These are phyloP conservation scores for Xestia c-nigrum DNA, from an alignment of 2,888 invertebrate species.

Conservation along the genomic window DNA sequence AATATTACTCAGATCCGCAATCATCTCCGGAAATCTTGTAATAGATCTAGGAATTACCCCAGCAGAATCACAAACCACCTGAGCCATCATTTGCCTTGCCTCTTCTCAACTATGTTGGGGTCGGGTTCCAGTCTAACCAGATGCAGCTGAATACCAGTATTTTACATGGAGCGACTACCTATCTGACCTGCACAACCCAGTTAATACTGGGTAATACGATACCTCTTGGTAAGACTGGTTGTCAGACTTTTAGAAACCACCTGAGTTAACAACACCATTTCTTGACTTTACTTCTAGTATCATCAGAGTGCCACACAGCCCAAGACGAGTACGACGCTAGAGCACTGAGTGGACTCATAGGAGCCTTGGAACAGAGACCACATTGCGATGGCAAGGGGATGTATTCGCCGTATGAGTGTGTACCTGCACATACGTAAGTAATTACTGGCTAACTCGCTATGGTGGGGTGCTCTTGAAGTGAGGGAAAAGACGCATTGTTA, in stretches of 20 bases:
- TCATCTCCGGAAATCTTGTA: not conserved
- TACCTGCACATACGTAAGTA: constrained; percentile 92
- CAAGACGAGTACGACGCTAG: constrained; percentile 89
- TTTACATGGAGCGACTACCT: no score
- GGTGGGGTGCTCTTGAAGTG: not conserved
- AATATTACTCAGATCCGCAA: no score
- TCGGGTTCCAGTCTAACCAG: no score
- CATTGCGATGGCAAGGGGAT: constrained; percentile 92
- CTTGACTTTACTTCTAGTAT: constrained; percentile 74
- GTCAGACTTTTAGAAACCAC: not conserved
- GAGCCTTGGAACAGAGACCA: constrained; percentile 90
- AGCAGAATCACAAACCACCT: not conserved
- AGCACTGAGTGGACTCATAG: constrained; percentile 84
- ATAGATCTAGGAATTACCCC: no score
- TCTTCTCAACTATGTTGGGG: no score
- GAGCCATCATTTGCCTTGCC: no score
- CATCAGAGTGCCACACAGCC: constrained; percentile 78
- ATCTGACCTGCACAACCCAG: no score
- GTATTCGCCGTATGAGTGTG: constrained; percentile 91
- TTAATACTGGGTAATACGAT: no score
- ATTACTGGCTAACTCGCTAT: not conserved
- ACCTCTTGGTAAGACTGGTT: no score
- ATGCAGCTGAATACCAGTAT: no score
- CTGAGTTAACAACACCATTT: not conserved
- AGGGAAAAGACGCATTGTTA: not conserved